Evolutionary conservation across 2,113 vertebrate species (phyloP), one percentile per base, ranked within the genome.

Genomic region (Pomatorhinus ruficollis): DNA sequence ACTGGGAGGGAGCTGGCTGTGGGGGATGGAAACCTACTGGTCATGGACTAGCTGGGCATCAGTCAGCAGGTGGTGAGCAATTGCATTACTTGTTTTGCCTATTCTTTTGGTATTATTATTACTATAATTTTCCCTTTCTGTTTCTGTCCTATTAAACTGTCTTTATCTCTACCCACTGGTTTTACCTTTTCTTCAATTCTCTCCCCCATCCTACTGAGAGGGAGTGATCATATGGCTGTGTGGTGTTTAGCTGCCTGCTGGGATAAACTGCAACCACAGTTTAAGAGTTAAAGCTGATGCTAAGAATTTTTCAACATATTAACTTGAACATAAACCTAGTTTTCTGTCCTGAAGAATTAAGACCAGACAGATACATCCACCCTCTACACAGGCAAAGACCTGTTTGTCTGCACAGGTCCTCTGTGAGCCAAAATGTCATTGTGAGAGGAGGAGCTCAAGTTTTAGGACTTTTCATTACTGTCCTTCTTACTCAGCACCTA

Each of bases 191-290:
- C 37, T 69, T 61, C 11, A 6, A 11, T 44, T 44, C 19, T 87
- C 11, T n/a, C 2, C 12, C 27, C 23, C 0, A 0, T 63, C 54
- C 23, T 7, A 25, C 49, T 39, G 35, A 20, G 69, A 40, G 31
- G 23, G 56, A 75, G 27, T 30, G 40, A 68, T 74, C 31, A 5
- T 37, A 33, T 5, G 7, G 23, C 47, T 42, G 16, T 63, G 20
- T 69, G 35, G 35, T 44, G 22, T 68, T 54, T 61, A 68, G 40
- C 47, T 80, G 40, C 47, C 60, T 81, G 68, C 61, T 66, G 61
- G 40, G 68, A 68, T 81, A 68, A 91, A 61, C 42, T 27, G 16
- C 35, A 68, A 42, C 15, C 60, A 49, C 31, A 37, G 40, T 57
- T 91, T 47, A 49, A n/a, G 24, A 83, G 17, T 44, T 84, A 83